phyloP scores from a whole-genome alignment of 2,888 invertebrate species.

The Polyommatus icarus region DNA sequence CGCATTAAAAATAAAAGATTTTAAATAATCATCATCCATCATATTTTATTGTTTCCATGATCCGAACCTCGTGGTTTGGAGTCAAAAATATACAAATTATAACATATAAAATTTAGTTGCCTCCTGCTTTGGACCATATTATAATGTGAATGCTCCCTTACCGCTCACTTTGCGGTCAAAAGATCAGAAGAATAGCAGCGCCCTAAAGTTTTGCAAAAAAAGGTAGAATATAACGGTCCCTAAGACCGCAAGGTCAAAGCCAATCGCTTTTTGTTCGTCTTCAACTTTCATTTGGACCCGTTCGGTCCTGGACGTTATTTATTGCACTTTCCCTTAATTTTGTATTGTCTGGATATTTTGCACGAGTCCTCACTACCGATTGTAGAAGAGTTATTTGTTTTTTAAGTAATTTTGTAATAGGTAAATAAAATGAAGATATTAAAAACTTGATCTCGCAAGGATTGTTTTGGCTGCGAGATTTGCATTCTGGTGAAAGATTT shows the following conservation, averaged over 20 bases:
- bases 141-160: conserved; percentile 44
- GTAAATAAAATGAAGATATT: neutral
- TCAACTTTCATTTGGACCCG: conserved; percentile 42
- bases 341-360: conserved; percentile 29
- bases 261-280: conserved; percentile 59
- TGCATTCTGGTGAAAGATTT: no score
- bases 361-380: neutral
- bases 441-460: neutral
- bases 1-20: no score
- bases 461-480: no score
- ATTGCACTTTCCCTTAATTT: conserved; percentile 39
- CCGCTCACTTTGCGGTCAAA: conserved; percentile 68
- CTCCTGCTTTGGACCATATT: no score
- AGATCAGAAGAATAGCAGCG: conserved; percentile 75
- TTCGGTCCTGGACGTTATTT: conserved; percentile 40
- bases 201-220: conserved; percentile 61
- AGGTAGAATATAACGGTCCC: conserved; percentile 60
- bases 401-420: neutral
- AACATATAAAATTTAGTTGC: no score
- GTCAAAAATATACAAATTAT: no score
- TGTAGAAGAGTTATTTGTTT: neutral
- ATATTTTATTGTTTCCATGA: no score
- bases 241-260: conserved; percentile 65
- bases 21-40: no score
- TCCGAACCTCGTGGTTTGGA: no score